phyloP scores from a whole-genome alignment of 2,888 invertebrate genomes.

The Prosapia bicincta region DNA sequence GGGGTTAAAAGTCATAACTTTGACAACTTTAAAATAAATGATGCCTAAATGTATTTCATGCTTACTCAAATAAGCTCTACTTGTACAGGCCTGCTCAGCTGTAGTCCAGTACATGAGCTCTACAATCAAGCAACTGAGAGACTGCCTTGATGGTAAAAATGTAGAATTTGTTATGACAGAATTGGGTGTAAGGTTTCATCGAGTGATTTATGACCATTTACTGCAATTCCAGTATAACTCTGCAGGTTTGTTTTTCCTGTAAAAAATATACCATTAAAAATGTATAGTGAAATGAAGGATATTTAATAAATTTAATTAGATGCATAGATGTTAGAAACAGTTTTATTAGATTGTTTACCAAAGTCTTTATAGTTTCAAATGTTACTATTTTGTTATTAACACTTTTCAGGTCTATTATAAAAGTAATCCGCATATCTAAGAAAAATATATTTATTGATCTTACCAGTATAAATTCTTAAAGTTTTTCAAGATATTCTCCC shows the following conservation, averaged over 20 bases:
- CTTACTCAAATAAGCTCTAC: too few relatives aligned
- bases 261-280: too few relatives aligned
- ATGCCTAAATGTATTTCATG: too few relatives aligned
- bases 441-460: too few relatives aligned
- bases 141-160: slow-evolving; percentile 89
- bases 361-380: too few relatives aligned
- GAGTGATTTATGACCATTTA: slow-evolving; percentile 91
- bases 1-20: too few relatives aligned
- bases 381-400: too few relatives aligned
- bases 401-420: too few relatives aligned
- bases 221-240: slow-evolving; percentile 93
- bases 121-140: slow-evolving; percentile 72
- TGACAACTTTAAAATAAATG: too few relatives aligned
- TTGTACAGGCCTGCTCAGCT: slow-evolving; percentile 74
- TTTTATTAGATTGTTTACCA: not conserved
- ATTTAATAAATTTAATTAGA: not conserved
- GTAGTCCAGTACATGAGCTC: slow-evolving; percentile 80
- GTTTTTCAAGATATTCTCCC: too few relatives aligned
- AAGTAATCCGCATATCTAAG: too few relatives aligned
- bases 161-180: slow-evolving; percentile 81
- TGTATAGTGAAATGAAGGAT: not conserved
- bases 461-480: too few relatives aligned
- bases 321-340: not conserved
- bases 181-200: slow-evolving; percentile 87
- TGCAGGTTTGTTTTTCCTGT: slow-evolving; percentile 56